Conservation (phyloP, 2,113 vertebrate genomes). For the Turnix velox region DNA sequence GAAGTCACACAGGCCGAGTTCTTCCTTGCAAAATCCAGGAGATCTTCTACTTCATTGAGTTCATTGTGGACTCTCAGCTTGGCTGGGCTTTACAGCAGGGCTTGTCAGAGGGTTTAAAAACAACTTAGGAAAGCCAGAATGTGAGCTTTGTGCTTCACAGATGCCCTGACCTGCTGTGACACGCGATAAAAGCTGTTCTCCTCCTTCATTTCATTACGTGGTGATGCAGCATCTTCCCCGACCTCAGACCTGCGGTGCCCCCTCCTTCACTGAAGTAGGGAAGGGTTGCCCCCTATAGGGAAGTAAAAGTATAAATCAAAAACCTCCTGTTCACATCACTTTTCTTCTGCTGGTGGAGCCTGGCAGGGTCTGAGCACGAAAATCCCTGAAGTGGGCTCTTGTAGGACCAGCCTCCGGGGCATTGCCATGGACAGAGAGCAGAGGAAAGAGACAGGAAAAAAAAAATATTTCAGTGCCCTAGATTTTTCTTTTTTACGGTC, state of each 20-base stretch:
- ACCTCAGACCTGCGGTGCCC: background rate
- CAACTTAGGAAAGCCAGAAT: background rate
- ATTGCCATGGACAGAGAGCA: background rate
- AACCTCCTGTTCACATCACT: background rate
- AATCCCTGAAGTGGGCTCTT: background rate
- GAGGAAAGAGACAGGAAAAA: background rate
- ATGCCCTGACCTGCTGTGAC: background rate
- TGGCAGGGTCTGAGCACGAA: background rate
- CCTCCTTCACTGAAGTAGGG: background rate
- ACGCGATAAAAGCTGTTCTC: background rate
- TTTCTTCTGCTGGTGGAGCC: background rate
- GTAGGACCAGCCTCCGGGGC: background rate
- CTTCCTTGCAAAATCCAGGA: background rate
- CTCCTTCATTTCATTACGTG: background rate
- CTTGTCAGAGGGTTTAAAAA: background rate
- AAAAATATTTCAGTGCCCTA: background rate
- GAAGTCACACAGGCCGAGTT: background rate
- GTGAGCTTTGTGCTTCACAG: background rate
- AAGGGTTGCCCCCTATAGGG: constrained; percentile 65
- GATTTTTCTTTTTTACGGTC: background rate
- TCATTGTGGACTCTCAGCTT: background rate
- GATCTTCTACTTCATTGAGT: background rate
- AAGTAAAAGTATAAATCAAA: constrained; percentile 38
- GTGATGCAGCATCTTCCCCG: background rate
- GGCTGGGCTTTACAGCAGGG: background rate